These are phyloP conservation scores for Drosophila fuyamai DNA, from an alignment of 1,140 invertebrate species.

Conservation along the genomic window DNA sequence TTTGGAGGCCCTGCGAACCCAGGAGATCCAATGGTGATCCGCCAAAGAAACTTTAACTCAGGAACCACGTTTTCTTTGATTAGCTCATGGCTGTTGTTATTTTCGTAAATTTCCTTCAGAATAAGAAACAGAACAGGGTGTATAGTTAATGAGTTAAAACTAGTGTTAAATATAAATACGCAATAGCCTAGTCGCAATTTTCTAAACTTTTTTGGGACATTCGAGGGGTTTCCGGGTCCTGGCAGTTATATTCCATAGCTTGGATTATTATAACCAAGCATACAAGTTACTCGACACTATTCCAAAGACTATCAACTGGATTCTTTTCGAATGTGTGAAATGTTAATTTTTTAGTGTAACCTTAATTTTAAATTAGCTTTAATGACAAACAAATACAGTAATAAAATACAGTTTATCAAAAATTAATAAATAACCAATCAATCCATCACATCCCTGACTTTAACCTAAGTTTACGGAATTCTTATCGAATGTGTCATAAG, in stretches of 20 bases:
- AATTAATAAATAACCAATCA: too few relatives aligned
- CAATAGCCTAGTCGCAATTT: background rate
- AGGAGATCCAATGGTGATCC: conserved; percentile 59
- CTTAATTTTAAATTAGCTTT: background rate
- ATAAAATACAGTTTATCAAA: too few relatives aligned
- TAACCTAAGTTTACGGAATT: too few relatives aligned
- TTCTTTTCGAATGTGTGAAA: background rate
- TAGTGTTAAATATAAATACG: conserved; percentile 8
- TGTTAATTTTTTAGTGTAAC: too few relatives aligned
- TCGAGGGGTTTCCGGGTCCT: background rate
- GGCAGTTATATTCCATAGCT: background rate
- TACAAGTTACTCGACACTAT: background rate
- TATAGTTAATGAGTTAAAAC: background rate
- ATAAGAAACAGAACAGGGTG: conserved; percentile 15
- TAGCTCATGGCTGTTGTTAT: conserved; percentile 10
- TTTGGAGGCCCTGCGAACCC: conserved; percentile 45
- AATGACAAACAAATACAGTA: too few relatives aligned
- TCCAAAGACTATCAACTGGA: background rate
- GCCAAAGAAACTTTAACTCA: background rate
- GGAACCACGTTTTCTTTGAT: background rate
- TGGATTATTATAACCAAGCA: background rate
- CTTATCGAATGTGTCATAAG: too few relatives aligned
- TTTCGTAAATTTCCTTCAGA: conserved; percentile 2
- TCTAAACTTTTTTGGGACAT: conserved; percentile 1
- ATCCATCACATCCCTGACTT: too few relatives aligned